phyloP scores from a whole-genome alignment of 2,113 vertebrate genomes.

The Passer montanus region DNA sequence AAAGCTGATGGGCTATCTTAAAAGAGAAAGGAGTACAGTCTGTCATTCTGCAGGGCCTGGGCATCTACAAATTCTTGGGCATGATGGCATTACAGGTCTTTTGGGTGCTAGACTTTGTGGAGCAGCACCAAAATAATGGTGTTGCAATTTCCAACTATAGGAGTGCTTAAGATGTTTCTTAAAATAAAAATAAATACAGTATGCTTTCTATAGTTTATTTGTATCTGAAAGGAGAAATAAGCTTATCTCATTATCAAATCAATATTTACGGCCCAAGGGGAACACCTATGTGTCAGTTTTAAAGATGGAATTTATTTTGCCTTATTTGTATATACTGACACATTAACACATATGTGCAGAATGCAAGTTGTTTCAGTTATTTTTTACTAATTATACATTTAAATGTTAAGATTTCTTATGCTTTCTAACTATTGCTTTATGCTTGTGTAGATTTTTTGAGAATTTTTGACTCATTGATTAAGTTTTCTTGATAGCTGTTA shows the following conservation, averaged over 20 bases:
- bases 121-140: neutral
- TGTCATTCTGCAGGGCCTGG: neutral
- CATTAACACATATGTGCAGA: neutral
- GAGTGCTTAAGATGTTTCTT: neutral
- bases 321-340: neutral
- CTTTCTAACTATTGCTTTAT: neutral
- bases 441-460: neutral
- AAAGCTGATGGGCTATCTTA: neutral
- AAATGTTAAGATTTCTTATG: neutral
- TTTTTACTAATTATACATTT: neutral
- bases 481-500: neutral
- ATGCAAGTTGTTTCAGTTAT: neutral
- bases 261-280: neutral
- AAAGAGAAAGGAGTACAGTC: neutral
- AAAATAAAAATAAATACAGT: neutral
- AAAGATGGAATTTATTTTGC: neutral
- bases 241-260: neutral
- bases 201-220: neutral
- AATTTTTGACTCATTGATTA: neutral
- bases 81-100: neutral
- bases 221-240: neutral
- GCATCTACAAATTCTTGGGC: neutral
- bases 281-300: neutral
- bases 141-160: neutral
- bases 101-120: neutral